These are phyloP conservation scores for Eristalis arbustorum DNA, from an alignment of 2,888 invertebrate species.

Conservation along the genomic window DNA sequence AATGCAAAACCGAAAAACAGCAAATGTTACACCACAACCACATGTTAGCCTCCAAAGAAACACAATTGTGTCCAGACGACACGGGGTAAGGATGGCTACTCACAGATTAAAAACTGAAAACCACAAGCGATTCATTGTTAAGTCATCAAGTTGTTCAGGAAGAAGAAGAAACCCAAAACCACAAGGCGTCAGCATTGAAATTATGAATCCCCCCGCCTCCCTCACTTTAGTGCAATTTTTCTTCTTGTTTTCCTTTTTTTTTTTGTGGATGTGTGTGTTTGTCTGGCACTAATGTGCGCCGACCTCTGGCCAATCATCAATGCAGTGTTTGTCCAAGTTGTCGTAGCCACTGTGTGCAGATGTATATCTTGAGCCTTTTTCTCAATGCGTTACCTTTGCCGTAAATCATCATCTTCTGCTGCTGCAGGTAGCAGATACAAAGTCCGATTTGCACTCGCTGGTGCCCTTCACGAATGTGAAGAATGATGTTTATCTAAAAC, in stretches of 20 bases:
- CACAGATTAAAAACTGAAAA: slow-evolving; percentile 20
- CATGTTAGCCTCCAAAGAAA: not conserved
- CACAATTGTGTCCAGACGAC: not conserved
- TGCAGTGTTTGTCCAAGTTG: not conserved
- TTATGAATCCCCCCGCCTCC: slow-evolving; percentile 38
- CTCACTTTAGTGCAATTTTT: slow-evolving; percentile 6
- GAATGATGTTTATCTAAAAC: slow-evolving; percentile 60
- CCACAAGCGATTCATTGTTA: slow-evolving; percentile 64
- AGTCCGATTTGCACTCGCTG: slow-evolving; percentile 10
- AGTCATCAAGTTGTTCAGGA: slow-evolving; percentile 50
- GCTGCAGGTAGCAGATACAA: not conserved
- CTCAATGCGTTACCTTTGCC: too few species aligned
- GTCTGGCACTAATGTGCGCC: not conserved
- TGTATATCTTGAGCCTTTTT: not conserved
- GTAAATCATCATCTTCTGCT: not conserved
- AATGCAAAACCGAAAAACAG: not conserved
- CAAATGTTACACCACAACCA: not conserved
- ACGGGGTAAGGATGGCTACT: not conserved
- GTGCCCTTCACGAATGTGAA: slow-evolving; percentile 51
- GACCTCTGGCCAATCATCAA: not conserved
- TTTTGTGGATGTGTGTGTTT: not conserved
- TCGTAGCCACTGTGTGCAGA: not conserved
- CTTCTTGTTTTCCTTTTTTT: not conserved
- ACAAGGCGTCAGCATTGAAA: slow-evolving; percentile 61
- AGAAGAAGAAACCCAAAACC: slow-evolving; percentile 32